phyloP scores from a whole-genome alignment of 2,888 invertebrate genomes.

The Lamellibrachia columna region DNA sequence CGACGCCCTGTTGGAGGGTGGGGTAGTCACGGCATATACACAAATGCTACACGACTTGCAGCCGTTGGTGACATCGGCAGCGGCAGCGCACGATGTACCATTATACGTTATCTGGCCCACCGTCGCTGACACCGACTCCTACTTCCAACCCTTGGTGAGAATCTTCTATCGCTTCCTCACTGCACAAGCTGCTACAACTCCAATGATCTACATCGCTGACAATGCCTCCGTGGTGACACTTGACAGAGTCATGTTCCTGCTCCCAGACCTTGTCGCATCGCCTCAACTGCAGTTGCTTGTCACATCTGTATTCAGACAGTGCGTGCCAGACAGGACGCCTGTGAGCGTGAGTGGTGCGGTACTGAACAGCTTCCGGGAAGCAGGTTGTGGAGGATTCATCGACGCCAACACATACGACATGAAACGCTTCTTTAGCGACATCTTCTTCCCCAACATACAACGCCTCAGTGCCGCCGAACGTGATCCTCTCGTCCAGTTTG shows the following conservation, averaged over 20 bases:
- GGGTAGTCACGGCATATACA: conserved; percentile 42
- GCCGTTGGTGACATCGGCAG: conserved; percentile 30
- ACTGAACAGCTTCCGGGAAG: conserved; percentile 27
- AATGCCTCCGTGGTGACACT: background rate
- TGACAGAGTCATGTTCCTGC: background rate
- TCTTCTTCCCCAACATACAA: conserved; percentile 44
- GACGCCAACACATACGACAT: conserved; percentile 31
- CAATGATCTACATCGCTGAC: background rate
- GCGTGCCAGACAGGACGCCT: background rate
- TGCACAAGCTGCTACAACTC: background rate
- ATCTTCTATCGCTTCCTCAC: conserved; percentile 27
- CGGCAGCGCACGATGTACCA: background rate
- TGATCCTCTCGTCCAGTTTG: conserved; percentile 41
- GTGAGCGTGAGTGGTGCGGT: conserved; percentile 13
- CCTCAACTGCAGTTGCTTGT: background rate
- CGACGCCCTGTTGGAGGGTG: conserved; percentile 43
- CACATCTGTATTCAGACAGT: background rate
- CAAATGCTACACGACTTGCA: conserved; percentile 38
- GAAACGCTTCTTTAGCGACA: conserved; percentile 39
- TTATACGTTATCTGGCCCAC: conserved; percentile 39
- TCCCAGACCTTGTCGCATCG: background rate
- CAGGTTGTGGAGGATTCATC: conserved; percentile 26
- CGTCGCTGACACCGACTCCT: background rate
- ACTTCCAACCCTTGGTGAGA: conserved; percentile 33
- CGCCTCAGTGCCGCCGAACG: conserved; percentile 29